Percentiles rank a stretch among this genome's conserved stretches.
These are phyloP conservation scores for Apodemia zela DNA, from an alignment of 2,888 invertebrate genomes.

Conservation along the genomic window DNA sequence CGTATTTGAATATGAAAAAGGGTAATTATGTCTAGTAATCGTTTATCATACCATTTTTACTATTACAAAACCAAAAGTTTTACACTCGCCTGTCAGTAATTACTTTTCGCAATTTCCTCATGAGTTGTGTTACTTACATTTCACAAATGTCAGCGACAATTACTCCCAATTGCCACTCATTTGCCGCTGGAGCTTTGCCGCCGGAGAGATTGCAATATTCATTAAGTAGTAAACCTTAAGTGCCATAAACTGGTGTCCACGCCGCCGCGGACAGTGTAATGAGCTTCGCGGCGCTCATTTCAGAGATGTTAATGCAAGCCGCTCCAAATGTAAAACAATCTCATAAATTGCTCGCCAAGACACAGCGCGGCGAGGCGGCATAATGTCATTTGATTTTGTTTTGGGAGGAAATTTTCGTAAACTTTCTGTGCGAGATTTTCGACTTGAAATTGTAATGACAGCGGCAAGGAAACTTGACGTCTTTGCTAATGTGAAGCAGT, in stretches of 20 bases:
- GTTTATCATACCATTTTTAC: background rate
- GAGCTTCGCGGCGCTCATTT: background rate
- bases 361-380: background rate
- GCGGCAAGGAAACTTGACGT: background rate
- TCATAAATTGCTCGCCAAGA: background rate
- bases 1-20: too few species aligned
- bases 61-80: background rate
- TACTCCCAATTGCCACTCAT: constrained; percentile 3
- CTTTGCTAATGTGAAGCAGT: background rate
- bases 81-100: background rate
- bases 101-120: constrained; percentile 4
- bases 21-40: too few species aligned
- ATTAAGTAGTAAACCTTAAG: constrained; percentile 1
- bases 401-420: background rate
- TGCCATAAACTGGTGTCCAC: background rate
- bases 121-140: background rate
- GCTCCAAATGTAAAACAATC: constrained; percentile 5
- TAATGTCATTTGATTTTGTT: background rate
- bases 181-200: constrained; percentile 1
- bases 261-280: background rate
- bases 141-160: constrained; percentile 10
- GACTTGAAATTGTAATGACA: background rate
- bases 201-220: background rate
- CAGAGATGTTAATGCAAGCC: background rate
- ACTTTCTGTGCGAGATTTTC: background rate